A percentile compares a stretch with the other conserved stretches of the same genome.
Conservation (phyloP, 2,113 vertebrate species). For the Tautogolabrus adspersus region DNA sequence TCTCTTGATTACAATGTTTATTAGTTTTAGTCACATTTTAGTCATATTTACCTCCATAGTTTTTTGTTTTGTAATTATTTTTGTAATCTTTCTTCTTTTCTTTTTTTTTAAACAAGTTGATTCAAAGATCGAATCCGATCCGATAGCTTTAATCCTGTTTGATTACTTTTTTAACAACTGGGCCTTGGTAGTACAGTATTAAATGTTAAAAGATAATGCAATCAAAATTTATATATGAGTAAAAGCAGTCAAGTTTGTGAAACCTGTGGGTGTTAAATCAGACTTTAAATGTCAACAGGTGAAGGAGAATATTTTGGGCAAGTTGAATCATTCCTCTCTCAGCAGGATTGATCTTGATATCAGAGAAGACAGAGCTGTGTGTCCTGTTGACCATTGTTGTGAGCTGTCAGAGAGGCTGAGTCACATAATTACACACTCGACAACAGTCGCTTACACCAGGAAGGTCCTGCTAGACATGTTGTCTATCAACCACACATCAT, state of each 20-base stretch:
- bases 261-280: neutral
- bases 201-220: neutral
- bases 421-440: slow-evolving; percentile 5
- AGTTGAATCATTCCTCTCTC: neutral
- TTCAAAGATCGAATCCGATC: no score
- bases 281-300: no score
- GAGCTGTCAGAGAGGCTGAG: neutral
- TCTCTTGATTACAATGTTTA: no score
- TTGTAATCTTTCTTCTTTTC: no score
- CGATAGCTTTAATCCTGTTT: no score
- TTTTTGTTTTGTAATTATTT: no score
- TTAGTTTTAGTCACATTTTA: no score
- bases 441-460: neutral
- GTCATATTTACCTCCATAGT: no score
- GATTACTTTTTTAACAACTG: no score
- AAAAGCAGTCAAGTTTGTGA: neutral
- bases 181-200: no score
- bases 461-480: neutral
- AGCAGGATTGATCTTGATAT: neutral
- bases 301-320: no score
- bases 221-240: neutral
- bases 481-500: neutral
- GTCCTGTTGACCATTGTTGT: neutral
- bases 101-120: no score
- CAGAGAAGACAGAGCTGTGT: neutral